phyloP scores from a whole-genome alignment of 2,888 invertebrate genomes.

The Xylota sylvarum region DNA sequence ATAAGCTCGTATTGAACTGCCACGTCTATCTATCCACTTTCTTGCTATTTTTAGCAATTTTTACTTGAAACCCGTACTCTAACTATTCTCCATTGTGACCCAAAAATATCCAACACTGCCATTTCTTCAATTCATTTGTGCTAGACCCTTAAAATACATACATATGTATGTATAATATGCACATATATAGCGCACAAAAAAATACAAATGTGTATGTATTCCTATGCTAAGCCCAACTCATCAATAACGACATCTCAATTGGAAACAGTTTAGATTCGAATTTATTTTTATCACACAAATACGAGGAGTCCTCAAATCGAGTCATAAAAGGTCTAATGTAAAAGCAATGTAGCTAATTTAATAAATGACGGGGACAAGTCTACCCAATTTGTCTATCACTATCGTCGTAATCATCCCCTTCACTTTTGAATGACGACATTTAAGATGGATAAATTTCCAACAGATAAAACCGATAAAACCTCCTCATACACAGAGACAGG shows the following conservation, averaged over 20 bases:
- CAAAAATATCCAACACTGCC: too few relatives aligned
- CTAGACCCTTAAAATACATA: too few relatives aligned
- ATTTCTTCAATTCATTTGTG: too few relatives aligned
- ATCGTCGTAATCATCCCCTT: background rate
- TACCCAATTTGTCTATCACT: slow-evolving; percentile 25
- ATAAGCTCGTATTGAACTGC: too few relatives aligned
- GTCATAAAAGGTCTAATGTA: slow-evolving; percentile 30
- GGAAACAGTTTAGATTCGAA: slow-evolving; percentile 18
- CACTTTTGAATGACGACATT: slow-evolving; percentile 9
- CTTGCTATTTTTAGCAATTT: too few relatives aligned
- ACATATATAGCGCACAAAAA: too few relatives aligned
- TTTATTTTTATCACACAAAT: slow-evolving; percentile 14
- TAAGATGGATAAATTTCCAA: slow-evolving; percentile 1
- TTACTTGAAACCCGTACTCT: too few relatives aligned
- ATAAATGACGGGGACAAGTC: slow-evolving; percentile 29
- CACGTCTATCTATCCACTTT: too few relatives aligned
- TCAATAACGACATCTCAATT: slow-evolving; percentile 29
- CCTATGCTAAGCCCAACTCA: background rate
- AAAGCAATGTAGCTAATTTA: slow-evolving; percentile 38
- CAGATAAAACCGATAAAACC: slow-evolving; percentile 28
- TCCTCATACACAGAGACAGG: background rate
- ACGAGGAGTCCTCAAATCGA: slow-evolving; percentile 15
- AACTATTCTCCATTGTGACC: too few relatives aligned
- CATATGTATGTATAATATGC: too few relatives aligned
- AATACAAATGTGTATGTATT: too few relatives aligned